Percentiles rank a stretch among this genome's conserved stretches.
These are phyloP conservation scores for Caenorhabditis becei DNA, from an alignment of 2,888 invertebrate genomes.

Conservation along the genomic window DNA sequence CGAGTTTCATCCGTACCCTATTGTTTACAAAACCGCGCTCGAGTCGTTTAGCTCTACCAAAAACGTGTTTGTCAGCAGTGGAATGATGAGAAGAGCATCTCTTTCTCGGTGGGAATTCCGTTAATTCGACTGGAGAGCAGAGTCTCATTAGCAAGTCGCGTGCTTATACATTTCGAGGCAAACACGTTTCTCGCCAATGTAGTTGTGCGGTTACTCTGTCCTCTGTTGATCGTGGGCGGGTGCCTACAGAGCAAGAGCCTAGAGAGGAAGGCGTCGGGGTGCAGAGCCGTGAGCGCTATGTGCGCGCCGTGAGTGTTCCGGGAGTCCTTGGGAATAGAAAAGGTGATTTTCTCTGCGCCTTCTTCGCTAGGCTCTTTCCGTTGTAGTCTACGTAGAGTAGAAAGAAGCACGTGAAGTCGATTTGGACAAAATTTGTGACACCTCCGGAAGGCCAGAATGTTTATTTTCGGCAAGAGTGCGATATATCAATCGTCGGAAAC, in stretches of 20 bases:
- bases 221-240: neutral
- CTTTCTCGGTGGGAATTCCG: neutral
- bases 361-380: neutral
- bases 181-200: neutral
- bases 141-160: constrained; percentile 16
- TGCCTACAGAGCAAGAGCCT: neutral
- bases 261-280: neutral
- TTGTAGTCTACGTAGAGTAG: too few relatives aligned
- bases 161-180: constrained; percentile 3
- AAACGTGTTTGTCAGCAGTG: neutral
- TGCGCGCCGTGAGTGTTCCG: constrained; percentile 2
- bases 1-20: constrained; percentile 2
- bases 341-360: constrained; percentile 4
- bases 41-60: neutral
- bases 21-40: constrained; percentile 2
- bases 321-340: neutral
- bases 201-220: neutral
- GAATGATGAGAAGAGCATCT: too few relatives aligned
- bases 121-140: neutral
- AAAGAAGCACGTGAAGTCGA: too few relatives aligned
- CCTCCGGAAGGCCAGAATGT: too few relatives aligned
- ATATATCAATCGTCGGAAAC: neutral
- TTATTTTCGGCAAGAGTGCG: neutral
- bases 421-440: too few relatives aligned
- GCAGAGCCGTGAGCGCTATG: constrained; percentile 1